Evolutionary conservation across 2,888 invertebrate species (phyloP).

Genomic region (Cephus pulcher): DNA sequence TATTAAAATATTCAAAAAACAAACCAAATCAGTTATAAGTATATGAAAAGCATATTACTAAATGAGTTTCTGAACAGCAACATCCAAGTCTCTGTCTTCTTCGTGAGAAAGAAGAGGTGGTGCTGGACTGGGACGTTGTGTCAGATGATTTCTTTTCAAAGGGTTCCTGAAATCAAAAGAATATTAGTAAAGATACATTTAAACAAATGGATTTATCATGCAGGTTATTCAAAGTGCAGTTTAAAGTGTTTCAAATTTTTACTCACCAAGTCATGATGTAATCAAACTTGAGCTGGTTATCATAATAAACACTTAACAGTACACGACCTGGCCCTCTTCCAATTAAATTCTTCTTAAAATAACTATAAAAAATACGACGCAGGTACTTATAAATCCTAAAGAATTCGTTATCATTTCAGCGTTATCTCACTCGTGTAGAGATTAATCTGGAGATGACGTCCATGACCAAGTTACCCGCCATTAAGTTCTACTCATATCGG

Average conservation of each 20-base stretch:
- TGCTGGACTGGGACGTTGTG: conserved; percentile 57
- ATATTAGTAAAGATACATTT: not conserved
- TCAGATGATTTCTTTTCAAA: conserved; percentile 53
- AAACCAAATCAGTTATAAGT: not conserved
- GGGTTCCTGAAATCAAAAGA: conserved; percentile 53
- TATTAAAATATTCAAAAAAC: conserved; percentile 7
- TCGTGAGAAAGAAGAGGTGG: conserved; percentile 51
- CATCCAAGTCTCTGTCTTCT: conserved; percentile 61
- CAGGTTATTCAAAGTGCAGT: not conserved
- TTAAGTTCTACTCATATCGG: not conserved
- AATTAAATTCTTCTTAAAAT: not conserved
- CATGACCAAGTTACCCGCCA: not conserved
- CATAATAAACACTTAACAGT: not conserved
- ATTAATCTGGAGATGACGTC: not conserved
- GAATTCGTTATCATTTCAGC: not conserved
- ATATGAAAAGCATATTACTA: conserved; percentile 43
- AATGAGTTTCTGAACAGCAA: conserved; percentile 60
- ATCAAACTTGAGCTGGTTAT: not conserved
- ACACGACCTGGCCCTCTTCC: not conserved
- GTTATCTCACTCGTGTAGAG: not conserved
- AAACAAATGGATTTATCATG: not conserved
- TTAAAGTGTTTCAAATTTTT: not conserved
- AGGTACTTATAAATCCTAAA: not conserved
- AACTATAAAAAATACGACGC: not conserved
- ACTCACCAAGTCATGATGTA: conserved; percentile 40